Base-by-base conservation (phyloP, 1,140 invertebrate species). In the Antheraea pernyi region DNA sequence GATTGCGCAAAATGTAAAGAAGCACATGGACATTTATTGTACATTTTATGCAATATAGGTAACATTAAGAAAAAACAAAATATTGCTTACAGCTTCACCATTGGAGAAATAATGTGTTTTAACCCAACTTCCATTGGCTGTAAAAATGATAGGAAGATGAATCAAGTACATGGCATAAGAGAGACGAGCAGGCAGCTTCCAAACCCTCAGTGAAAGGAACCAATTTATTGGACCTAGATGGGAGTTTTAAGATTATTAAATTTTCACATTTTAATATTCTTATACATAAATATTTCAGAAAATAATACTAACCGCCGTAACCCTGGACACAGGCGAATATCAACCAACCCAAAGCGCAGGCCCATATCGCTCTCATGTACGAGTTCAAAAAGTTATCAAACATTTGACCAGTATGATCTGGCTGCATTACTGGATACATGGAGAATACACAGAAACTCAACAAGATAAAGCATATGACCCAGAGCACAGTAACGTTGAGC, bases 271-370 rank as follows among this genome's bases (percentile, higher is more conserved):
- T n/a, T n/a, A n/a, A n/a, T n/a, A n/a, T n/a, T n/a, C n/a, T n/a
- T 4, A 30, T 4, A 4, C 22, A 30, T 30, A 4, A 30, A 30
- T 30, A 30, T 30, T 30, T 30, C 4, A 30, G 16, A 53, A 53
- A 16, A 6, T 53, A 16, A 42, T 11, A 42, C 74, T 73, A 75
- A 95, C 95, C 95, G 72, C 94, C 96, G 80, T 95, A 94, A 39
- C 94, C 95, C 64, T 94, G 91, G 5, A 93, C 84, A 75, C 96
- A 96, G 3, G 95, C 95, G 59, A 95, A 94, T 7, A 96, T 93
- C 4, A 97, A 86, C 96, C 96, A 97, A 4, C 92, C 92, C 0
- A 97, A 68, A 0, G 88, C 92, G 3, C 94, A 7, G 0, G 93
- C 92, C 94, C 96, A 97, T 0, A 88, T 87, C 1, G 94, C 89